A percentile compares a stretch with the other conserved stretches of the same genome.
phyloP scores from a whole-genome alignment of 2,888 invertebrate genomes.

The Acholoe squamosa region DNA sequence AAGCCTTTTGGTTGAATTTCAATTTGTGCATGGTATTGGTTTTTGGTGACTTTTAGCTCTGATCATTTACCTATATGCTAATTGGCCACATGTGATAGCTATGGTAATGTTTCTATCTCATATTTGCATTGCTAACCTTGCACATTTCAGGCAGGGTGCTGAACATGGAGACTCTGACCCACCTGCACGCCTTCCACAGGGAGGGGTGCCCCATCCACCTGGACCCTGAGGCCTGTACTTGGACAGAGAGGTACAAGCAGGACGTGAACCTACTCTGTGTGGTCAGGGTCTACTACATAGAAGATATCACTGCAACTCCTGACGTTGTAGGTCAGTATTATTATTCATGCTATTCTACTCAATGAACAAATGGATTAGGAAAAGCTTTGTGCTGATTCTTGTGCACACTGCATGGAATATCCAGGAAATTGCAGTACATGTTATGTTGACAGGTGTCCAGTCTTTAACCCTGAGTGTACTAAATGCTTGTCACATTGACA shows the following conservation, averaged over 20 bases:
- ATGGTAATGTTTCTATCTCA: no score
- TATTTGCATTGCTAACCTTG: neutral
- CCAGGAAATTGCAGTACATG: neutral
- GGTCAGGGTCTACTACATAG: constrained; percentile 6
- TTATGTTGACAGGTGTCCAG: constrained; percentile 31
- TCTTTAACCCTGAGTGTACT: neutral
- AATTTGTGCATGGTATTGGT: no score
- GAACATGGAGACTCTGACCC: constrained; percentile 22
- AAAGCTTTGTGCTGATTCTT: no score
- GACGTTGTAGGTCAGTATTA: neutral
- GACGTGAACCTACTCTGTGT: constrained; percentile 35
- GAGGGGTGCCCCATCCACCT: constrained; percentile 21
- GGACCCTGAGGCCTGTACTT: neutral
- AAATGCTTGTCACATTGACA: neutral
- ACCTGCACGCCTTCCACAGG: constrained; percentile 16
- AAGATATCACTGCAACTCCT: neutral
- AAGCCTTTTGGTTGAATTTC: no score
- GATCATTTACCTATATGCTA: no score
- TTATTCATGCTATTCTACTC: no score
- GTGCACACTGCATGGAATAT: no score
- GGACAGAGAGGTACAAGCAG: neutral
- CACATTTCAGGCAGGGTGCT: constrained; percentile 8
- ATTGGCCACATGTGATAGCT: no score
- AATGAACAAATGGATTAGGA: no score
- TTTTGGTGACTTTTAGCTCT: no score